Conservation (phyloP, 2,797 vertebrate species). For the Heteromormyrus szaboi region DNA sequence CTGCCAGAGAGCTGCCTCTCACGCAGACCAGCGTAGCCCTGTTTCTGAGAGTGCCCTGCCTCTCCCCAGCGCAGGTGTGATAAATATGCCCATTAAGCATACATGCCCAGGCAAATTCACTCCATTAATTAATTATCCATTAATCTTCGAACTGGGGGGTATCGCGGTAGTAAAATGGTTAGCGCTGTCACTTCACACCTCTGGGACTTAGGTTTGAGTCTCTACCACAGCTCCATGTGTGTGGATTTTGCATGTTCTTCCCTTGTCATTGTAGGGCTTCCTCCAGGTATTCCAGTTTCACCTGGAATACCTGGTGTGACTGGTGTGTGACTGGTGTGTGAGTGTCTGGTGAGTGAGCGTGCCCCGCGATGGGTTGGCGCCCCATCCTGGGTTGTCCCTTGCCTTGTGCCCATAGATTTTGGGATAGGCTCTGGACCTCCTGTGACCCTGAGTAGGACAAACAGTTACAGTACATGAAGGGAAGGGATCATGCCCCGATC, state of each 20-base stretch:
- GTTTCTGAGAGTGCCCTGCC: neutral
- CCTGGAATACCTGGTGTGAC: too few species aligned
- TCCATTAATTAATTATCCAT: neutral
- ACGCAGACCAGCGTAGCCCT: neutral
- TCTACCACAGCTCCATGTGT: neutral
- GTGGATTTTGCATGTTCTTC: neutral
- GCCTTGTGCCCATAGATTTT: neutral
- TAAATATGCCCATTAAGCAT: neutral
- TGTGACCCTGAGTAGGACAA: neutral
- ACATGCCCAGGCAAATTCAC: neutral
- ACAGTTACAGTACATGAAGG: neutral
- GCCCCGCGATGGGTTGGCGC: too few species aligned
- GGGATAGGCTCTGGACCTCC: neutral
- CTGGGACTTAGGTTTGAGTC: neutral
- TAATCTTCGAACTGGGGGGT: neutral
- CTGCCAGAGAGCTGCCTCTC: neutral
- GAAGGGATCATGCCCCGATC: neutral
- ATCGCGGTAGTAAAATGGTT: neutral
- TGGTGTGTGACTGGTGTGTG: too few species aligned
- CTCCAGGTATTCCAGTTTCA: too few species aligned
- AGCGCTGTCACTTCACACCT: neutral
- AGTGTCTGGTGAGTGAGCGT: too few species aligned
- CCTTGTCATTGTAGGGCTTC: too few species aligned
- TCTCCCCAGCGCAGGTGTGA: neutral
- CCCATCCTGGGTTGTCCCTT: neutral